Base-by-base conservation (phyloP, 2,888 invertebrate species). In the Geotrupes spiniger region DNA sequence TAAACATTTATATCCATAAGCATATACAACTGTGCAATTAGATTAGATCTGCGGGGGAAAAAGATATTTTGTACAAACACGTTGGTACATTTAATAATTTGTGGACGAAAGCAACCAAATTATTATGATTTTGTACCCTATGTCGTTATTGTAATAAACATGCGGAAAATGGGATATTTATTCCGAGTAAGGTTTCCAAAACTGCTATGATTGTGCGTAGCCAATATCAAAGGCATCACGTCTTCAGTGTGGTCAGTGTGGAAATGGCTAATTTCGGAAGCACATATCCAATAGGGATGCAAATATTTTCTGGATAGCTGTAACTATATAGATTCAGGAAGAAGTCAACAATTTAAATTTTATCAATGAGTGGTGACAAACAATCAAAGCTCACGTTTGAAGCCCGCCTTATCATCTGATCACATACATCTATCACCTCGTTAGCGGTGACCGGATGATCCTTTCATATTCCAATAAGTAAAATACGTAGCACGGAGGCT, bases 241-340 rank as follows among this genome's bases (percentile, higher is more conserved):
- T 88, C 73, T 94, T 94, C n/a, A n/a, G n/a, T n/a, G n/a, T n/a
- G n/a, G n/a, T n/a, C n/a, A 90, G 76, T 49, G 86, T 85, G n/a
- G 91, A 85, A 63, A 97, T 93, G 1, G 93, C 95, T 63, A 97
- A 75, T 57, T 85, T 84, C 0, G 96, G 96, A 0, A 95, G 87
- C 27, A 75, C 78, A 69, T 76, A 92, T 76, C 89, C 92, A 9
- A 82, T 71, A 0, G 97, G 96, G 49, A 96, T 76, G 2, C 84
- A 83, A 61, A 95, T 93, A 65, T 92, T 93, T 61, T 95, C 95
- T 0, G 95, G 95, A 67, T 94, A 90, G 65, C 88, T 87, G 74
- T 96, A 97, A 58, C 89, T 86, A 63, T 91, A 89, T 63, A 95
- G 80, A 70, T 91, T 91, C 71, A 97, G 91, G 58, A 96, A 80